Base-by-base conservation (phyloP, 2,888 invertebrate genomes). In the Rugalucina vietnamica region DNA sequence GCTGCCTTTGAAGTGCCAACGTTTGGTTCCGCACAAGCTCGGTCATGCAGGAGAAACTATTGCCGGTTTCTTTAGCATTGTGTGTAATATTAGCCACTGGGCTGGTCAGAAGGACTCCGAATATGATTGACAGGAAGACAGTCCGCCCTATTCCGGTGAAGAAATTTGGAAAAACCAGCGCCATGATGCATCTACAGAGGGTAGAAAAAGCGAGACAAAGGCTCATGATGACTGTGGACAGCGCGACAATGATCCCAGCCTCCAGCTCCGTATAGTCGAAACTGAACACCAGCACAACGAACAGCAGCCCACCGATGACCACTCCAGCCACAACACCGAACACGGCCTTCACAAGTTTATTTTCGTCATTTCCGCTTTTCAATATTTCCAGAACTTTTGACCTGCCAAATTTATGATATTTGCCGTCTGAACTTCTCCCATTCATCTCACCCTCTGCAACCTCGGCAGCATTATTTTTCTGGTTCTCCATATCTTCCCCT, bases 1-100 rank as follows among this genome's bases (percentile, higher is more conserved):
- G 72, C 34, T 89, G 83, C 12, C 75, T 34, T 60, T 86, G 87
- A 3, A 91, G 77, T 0, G 77, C 80, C 10, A 65, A 36, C 0
- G 88, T 80, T 65, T 89, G 89, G 71, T 90, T 88, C 18, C 85
- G 85, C n/a, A 88, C 90, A 0, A 89, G 75, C 39, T 91, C 91
- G 12, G 88, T 76, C 21, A 87, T 76, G 76, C 91, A 91, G 32
- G 88, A 82, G 83, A 90, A 80, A 49, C 87, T 88, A 10, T 76
- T 71, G 21, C 88, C 84, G n/a, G 88, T 85, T 73, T 88, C 87
- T 34, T 86, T 73, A 1, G 88, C 84, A 69, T 91, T 91, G 54
- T 78, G 29, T 14, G 78, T 75, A n/a, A 91, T 88, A 78, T 90
- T 91, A 14, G 85, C 65, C 21, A 88, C 81, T 0, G 89, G 89